Evolutionary conservation across 2,113 vertebrate genomes (phyloP), one percentile per base, ranked within the genome.

Genomic region (Morone chrysops): DNA sequence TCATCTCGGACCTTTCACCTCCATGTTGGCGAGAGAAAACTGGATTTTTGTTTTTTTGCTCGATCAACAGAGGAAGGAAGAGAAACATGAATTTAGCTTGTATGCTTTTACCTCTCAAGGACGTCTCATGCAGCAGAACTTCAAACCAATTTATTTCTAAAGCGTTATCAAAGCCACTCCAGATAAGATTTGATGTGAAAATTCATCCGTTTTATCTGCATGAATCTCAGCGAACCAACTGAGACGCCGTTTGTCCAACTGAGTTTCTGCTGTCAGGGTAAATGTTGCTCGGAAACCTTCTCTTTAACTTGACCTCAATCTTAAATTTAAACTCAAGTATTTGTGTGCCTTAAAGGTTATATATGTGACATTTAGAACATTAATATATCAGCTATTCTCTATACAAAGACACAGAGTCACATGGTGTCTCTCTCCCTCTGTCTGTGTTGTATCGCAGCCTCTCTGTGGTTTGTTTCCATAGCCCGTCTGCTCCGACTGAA

Each of bases 101-200:
- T 69, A 41, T 57, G 47, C 25, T 60, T 57, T 79, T 41, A 63
- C 41, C 56, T 59, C 65, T 82, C 56, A 80, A 87, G 82, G 75
- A 70, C 71, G 38, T 73, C n/a, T 48, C 51, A 16, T 2, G 53
- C 67, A 50, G 73, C 73, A 69, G 25, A 10, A 43, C 70, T 66
- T 78, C 56, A 59, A 61, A 75, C 82, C 70, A 68, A 41, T 84
- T 48, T 78, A 60, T 72, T 67, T 73, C 68, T 18, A 17, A 48
- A 77, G 83, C 16, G 8, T 57, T 13, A 54, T 75, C 70, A 41
- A 38, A 75, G 57, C 70, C 31, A 53, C 63, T 63, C 48, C 17
- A 53, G 36, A 70, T 59, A 12, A 70, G 72, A 62, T 62, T 61
- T 50, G 68, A 72, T 60, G 61, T 79, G 47, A 57, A 61, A 70